Evolutionary conservation across 2,797 vertebrate genomes (phyloP), one percentile per base, ranked within the genome.

Genomic region (Phrynocephalus forsythii): DNA sequence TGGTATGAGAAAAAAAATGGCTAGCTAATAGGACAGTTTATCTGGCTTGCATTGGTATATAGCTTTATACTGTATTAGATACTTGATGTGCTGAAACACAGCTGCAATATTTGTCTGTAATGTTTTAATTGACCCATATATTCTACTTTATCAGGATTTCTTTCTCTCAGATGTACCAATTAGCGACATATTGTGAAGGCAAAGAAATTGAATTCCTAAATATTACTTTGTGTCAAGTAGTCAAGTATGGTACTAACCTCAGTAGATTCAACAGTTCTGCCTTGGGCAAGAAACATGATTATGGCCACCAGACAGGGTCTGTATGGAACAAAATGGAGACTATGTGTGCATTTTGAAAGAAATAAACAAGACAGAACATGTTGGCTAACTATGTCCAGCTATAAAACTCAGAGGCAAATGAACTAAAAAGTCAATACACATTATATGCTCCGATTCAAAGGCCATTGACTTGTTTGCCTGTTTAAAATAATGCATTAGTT

Each of bases 161-260:
- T 84, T 30, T 80, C 80, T 83, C 68, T 87, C 56, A 84, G 69
- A 84, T 60, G 73, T 68, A 80, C 77, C 60, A 87, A 87, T 90
- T 84, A 90, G 67, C 68, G 60, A 26, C 13, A 76, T 56, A 60
- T 81, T 33, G 75, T 56, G 50, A 76, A 81, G 30, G 56, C 82
- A 87, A 87, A 71, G 24, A 73, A 79, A 80, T n/a, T 60, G 52
- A 80, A 68, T 68, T 56, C 48, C 68, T 80, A 86, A 84, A 90
- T 79, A 79, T 86, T 84, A 86, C 68, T 83, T 86, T 75, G n/a
- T 52, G 22, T 67, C 52, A 44, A 82, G 33, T 48, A 68, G 24
- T n/a, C 75, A 72, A 33, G 20, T 44, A 44, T 44, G 38, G 38
- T n/a, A 52, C 50, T 50, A 52, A 44, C 63, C 60, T n/a, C 26